A percentile compares a stretch with the other conserved stretches of the same genome.
phyloP scores from a whole-genome alignment of 1,140 invertebrate genomes.

The Calosoma granatense region DNA sequence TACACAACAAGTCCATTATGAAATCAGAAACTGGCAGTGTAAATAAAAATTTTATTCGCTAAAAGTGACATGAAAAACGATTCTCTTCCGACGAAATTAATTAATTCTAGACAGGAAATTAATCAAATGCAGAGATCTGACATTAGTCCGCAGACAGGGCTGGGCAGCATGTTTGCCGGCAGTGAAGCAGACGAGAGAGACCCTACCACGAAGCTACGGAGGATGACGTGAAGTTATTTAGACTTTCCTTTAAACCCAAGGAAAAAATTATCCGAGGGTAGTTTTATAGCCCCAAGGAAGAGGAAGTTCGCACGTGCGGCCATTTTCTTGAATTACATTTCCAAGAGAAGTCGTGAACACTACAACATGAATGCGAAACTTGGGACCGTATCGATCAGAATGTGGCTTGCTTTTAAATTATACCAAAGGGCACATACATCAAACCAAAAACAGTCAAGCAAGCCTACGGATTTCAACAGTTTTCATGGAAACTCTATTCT shows the following conservation, averaged over 20 bases:
- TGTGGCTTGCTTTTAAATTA: no score
- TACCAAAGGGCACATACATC: no score
- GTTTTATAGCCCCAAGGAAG: neutral
- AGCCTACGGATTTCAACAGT: no score
- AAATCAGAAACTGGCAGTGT: no score
- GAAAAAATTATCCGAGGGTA: slow-evolving; percentile 2
- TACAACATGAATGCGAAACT: no score
- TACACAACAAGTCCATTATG: no score
- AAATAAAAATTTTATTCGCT: no score
- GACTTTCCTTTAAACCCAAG: slow-evolving; percentile 1
- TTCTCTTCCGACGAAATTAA: neutral
- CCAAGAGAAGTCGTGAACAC: no score
- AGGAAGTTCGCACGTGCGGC: neutral
- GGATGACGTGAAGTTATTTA: neutral
- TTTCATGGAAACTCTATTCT: no score
- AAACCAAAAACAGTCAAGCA: no score
- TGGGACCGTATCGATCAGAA: no score
- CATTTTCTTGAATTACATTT: slow-evolving; percentile 3
- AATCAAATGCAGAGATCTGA: neutral
- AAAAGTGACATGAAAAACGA: neutral
- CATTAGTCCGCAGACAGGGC: neutral
- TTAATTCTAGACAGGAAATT: neutral
- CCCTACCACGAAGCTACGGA: neutral
- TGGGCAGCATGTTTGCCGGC: neutral
- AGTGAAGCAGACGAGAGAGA: neutral